Evolutionary conservation across 2,797 vertebrate species (phyloP).

Genomic region (Antrozous pallidus): DNA sequence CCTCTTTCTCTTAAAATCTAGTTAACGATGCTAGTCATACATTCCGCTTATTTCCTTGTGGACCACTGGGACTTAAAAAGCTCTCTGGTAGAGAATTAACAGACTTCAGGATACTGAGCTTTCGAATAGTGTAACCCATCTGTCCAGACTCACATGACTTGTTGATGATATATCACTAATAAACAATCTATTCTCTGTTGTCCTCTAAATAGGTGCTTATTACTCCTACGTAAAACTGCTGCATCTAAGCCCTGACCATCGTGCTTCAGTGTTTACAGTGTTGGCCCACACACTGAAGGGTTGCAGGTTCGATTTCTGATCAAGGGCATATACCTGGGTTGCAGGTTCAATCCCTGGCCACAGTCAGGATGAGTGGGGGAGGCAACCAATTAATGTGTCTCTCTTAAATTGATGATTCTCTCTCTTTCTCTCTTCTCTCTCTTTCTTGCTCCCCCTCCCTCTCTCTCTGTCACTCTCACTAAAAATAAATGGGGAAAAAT

Average conservation of each 20-base stretch:
- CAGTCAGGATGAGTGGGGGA: too few relatives aligned
- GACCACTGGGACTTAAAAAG: constrained; percentile 46
- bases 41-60: constrained; percentile 33
- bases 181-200: not conserved
- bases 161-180: not conserved
- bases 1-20: constrained; percentile 64
- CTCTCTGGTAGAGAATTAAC: constrained; percentile 24
- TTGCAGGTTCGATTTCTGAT: too few relatives aligned
- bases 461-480: too few relatives aligned
- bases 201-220: not conserved
- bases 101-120: constrained; percentile 3
- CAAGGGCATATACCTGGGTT: too few relatives aligned
- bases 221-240: not conserved
- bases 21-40: constrained; percentile 43
- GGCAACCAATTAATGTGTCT: too few relatives aligned
- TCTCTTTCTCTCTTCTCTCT: too few relatives aligned
- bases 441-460: too few relatives aligned
- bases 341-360: too few relatives aligned
- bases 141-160: not conserved
- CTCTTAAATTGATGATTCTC: too few relatives aligned
- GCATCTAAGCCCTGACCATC: not conserved
- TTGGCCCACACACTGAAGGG: too few relatives aligned
- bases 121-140: not conserved
- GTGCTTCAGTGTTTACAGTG: too few relatives aligned
- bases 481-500: too few relatives aligned